These are phyloP conservation scores for Drusus annulatus DNA, from an alignment of 1,140 invertebrate species.

Conservation along the genomic window DNA sequence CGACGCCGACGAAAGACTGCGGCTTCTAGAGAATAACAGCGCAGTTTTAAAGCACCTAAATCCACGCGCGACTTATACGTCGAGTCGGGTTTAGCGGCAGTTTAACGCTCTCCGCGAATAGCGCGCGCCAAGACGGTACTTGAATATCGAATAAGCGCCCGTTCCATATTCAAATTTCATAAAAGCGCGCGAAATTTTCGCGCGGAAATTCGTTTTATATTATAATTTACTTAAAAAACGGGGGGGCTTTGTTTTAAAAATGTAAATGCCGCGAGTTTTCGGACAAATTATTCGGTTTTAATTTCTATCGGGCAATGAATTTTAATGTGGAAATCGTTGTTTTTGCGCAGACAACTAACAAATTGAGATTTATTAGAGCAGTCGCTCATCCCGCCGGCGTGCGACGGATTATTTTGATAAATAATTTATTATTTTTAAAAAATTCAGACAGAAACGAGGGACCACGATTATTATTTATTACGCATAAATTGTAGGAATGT, in stretches of 20 bases:
- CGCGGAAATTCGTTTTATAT: slow-evolving; percentile 19
- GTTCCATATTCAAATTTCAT: slow-evolving; percentile 20
- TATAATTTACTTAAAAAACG: slow-evolving; percentile 17
- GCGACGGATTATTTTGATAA: too few relatives aligned
- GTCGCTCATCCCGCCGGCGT: too few relatives aligned
- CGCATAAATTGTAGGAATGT: too few relatives aligned
- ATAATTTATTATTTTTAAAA: too few relatives aligned
- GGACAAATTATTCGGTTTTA: slow-evolving; percentile 14
- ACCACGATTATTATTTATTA: too few relatives aligned
- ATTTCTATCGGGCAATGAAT: slow-evolving; percentile 18
- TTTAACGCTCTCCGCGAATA: background rate
- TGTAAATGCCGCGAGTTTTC: background rate
- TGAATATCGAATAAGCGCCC: slow-evolving; percentile 13
- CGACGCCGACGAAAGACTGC: too few relatives aligned
- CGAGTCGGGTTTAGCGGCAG: too few relatives aligned
- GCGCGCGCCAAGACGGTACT: background rate
- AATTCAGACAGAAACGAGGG: too few relatives aligned
- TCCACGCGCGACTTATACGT: too few relatives aligned
- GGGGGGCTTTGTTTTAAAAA: slow-evolving; percentile 18
- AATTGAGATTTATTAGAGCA: background rate
- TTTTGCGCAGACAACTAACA: background rate
- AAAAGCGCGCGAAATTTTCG: background rate
- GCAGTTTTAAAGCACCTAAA: too few relatives aligned
- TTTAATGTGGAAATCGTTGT: slow-evolving; percentile 12
- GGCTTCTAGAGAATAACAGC: too few relatives aligned